These are phyloP conservation scores for Tachyglossus aculeatus DNA, from an alignment of 2,797 vertebrate species.

Conservation along the genomic window DNA sequence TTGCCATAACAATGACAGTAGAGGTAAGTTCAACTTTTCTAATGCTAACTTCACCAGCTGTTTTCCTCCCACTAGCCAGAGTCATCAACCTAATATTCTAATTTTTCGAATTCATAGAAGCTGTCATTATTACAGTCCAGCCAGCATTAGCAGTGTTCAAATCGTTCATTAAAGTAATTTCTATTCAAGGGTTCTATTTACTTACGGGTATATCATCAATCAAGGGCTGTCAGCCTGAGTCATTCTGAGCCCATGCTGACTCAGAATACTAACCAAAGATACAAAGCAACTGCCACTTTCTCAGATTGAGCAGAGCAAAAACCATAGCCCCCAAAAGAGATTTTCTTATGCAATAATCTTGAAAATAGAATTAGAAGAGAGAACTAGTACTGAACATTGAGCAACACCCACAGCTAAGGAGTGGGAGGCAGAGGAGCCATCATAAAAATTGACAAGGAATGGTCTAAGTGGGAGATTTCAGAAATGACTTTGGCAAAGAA, in stretches of 20 bases:
- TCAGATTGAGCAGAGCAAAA: accelerated
- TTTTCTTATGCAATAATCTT: too few species aligned
- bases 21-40: background rate
- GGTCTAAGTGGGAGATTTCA: too few species aligned
- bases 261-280: background rate
- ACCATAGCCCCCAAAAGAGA: too few species aligned
- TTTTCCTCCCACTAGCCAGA: background rate
- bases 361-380: too few species aligned
- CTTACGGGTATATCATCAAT: slow-evolving; percentile 18
- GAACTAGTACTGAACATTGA: too few species aligned
- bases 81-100: background rate
- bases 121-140: slow-evolving; percentile 10
- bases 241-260: slow-evolving; percentile 18
- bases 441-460: too few species aligned
- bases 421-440: too few species aligned
- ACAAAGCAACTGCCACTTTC: background rate
- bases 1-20: background rate
- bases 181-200: background rate
- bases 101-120: slow-evolving; percentile 8
- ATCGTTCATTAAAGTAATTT: slow-evolving; percentile 39
- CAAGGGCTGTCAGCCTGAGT: slow-evolving; percentile 16
- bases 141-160: slow-evolving; percentile 13
- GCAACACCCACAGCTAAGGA: too few species aligned
- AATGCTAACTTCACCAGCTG: background rate
- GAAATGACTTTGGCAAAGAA: too few species aligned